Conservation (phyloP, 2,113 vertebrate genomes). For the Tetrax tetrax region DNA sequence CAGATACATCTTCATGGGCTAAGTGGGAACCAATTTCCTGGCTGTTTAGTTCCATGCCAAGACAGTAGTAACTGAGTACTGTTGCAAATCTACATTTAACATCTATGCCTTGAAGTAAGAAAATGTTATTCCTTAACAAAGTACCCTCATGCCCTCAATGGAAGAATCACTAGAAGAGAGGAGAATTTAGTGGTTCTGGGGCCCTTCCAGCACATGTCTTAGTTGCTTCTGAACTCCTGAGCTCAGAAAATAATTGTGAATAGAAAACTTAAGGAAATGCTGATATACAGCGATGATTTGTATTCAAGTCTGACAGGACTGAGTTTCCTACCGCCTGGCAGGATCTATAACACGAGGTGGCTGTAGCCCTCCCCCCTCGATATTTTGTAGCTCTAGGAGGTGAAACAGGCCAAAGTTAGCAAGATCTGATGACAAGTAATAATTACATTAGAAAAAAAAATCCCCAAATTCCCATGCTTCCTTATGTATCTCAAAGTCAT, state of each 20-base stretch:
- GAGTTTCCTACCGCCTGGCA: not conserved
- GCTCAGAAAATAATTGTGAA: not conserved
- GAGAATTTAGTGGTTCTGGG: not conserved
- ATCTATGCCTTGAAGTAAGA: not conserved
- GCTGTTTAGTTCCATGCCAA: not conserved
- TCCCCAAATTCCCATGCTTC: slow-evolving; percentile 55
- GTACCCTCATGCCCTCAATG: not conserved
- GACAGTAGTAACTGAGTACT: not conserved
- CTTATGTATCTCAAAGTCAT: slow-evolving; percentile 68
- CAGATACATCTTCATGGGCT: not conserved
- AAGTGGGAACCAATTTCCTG: not conserved
- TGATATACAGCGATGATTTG: not conserved
- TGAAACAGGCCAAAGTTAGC: slow-evolving; percentile 44
- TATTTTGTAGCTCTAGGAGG: slow-evolving; percentile 3
- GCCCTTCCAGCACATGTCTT: not conserved
- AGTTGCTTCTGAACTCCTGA: not conserved
- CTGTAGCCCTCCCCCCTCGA: not conserved
- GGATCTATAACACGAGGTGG: not conserved
- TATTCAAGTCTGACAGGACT: not conserved
- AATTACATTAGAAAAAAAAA: slow-evolving; percentile 54
- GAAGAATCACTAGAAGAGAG: not conserved
- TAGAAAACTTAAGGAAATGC: not conserved
- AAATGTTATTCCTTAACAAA: not conserved
- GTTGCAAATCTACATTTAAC: not conserved
- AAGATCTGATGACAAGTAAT: slow-evolving; percentile 61